These are phyloP conservation scores for Meandrusa payeni DNA, from an alignment of 2,888 invertebrate species.

Conservation along the genomic window DNA sequence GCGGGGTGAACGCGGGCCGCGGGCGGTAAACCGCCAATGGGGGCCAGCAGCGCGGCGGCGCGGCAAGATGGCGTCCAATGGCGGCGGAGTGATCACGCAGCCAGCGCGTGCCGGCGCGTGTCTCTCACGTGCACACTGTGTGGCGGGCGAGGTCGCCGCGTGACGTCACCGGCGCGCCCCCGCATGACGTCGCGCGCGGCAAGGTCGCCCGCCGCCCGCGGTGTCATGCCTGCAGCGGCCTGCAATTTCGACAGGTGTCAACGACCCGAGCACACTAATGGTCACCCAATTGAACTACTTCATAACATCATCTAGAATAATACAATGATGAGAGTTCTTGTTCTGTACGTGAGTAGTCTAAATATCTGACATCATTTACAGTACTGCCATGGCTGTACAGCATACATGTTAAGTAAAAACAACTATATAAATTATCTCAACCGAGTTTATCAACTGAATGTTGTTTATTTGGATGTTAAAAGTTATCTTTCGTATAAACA, in stretches of 20 bases:
- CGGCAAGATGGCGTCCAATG: slow-evolving; percentile 86
- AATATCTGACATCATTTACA: no score
- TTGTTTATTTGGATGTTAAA: slow-evolving; percentile 7
- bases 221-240: slow-evolving; percentile 41
- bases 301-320: no score
- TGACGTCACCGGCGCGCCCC: slow-evolving; percentile 82
- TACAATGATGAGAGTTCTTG: no score
- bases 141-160: slow-evolving; percentile 82
- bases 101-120: slow-evolving; percentile 88
- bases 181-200: slow-evolving; percentile 69
- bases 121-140: slow-evolving; percentile 92
- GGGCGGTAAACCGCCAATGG: slow-evolving; percentile 75
- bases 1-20: slow-evolving; percentile 55
- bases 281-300: no score
- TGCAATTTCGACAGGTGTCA: slow-evolving; percentile 30
- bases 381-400: no score
- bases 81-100: slow-evolving; percentile 83
- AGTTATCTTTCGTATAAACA: slow-evolving; percentile 11
- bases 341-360: no score
- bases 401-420: no score
- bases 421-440: no score
- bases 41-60: slow-evolving; percentile 85
- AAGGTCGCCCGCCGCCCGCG: slow-evolving; percentile 44
- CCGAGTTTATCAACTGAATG: slow-evolving; percentile 4
- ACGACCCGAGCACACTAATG: slow-evolving; percentile 40